Evolutionary conservation across 2,888 invertebrate genomes (phyloP).

Genomic region (Tribolium freemani): DNA sequence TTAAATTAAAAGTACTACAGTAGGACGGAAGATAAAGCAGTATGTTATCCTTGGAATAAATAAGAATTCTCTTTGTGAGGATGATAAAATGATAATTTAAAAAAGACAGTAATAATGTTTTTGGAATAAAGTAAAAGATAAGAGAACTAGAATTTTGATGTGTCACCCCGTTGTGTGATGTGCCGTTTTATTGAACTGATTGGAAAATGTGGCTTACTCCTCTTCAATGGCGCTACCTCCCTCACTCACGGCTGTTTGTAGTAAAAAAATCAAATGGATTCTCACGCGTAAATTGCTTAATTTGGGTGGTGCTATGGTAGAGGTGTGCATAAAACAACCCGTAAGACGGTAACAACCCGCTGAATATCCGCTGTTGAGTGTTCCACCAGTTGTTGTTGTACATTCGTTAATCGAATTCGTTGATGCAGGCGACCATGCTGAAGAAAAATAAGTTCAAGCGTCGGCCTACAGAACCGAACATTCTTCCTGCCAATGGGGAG

Average conservation of each 20-base stretch:
- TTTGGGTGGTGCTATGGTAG: conserved; percentile 1
- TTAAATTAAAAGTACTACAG: no score
- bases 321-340: conserved; percentile 20
- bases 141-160: background rate
- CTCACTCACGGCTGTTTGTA: background rate
- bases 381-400: conserved; percentile 49
- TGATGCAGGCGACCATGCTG: conserved; percentile 97
- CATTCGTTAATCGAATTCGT: conserved; percentile 49
- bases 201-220: conserved; percentile 14
- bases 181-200: conserved; percentile 10
- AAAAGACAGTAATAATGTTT: no score
- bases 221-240: conserved; percentile 9
- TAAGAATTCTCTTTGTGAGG: no score
- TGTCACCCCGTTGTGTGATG: background rate
- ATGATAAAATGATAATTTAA: no score
- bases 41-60: no score
- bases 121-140: no score
- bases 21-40: no score
- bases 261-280: background rate
- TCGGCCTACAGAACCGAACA: conserved; percentile 87
- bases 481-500: conserved; percentile 77
- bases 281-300: background rate
- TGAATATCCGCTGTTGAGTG: conserved; percentile 44
- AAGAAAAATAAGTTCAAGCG: conserved; percentile 99
- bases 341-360: conserved; percentile 39